Evolutionary conservation across 1,140 invertebrate genomes (phyloP).

Genomic region (Whitmania pigra): DNA sequence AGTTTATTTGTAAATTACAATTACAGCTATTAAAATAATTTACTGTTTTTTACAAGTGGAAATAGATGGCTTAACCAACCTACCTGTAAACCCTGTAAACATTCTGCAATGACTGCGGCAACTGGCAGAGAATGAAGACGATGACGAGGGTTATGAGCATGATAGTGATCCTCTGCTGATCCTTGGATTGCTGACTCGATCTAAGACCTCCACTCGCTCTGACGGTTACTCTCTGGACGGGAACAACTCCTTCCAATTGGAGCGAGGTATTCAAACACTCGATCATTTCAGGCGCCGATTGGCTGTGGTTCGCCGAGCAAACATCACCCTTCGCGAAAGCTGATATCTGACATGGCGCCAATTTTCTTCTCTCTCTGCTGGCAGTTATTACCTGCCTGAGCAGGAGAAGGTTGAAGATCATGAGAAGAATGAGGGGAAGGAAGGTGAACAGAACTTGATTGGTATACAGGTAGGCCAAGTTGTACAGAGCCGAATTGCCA

Average conservation of each 20-base stretch:
- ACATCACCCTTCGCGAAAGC: background rate
- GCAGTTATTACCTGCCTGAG: constrained; percentile 20
- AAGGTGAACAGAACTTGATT: constrained; percentile 53
- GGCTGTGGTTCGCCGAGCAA: background rate
- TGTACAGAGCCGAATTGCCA: constrained; percentile 48
- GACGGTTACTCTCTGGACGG: background rate
- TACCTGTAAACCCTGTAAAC: constrained; percentile 13
- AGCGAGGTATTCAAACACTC: background rate
- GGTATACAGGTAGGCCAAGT: constrained; percentile 48
- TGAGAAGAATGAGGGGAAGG: constrained; percentile 53
- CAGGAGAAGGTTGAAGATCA: constrained; percentile 51
- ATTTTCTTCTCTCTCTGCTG: constrained; percentile 10
- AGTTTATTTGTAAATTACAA: no score
- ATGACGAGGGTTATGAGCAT: constrained; percentile 25
- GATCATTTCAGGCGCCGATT: background rate
- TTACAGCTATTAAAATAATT: no score
- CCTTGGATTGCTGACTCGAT: background rate
- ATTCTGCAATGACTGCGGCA: constrained; percentile 23
- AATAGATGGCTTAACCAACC: background rate
- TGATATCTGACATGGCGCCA: constrained; percentile 11
- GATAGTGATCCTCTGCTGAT: constrained; percentile 24
- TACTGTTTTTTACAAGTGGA: no score
- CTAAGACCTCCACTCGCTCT: constrained; percentile 19
- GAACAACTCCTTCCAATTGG: background rate
- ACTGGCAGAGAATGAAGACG: constrained; percentile 24